Conservation (phyloP, 2,888 invertebrate species). For the Drosophila mayaguana region DNA sequence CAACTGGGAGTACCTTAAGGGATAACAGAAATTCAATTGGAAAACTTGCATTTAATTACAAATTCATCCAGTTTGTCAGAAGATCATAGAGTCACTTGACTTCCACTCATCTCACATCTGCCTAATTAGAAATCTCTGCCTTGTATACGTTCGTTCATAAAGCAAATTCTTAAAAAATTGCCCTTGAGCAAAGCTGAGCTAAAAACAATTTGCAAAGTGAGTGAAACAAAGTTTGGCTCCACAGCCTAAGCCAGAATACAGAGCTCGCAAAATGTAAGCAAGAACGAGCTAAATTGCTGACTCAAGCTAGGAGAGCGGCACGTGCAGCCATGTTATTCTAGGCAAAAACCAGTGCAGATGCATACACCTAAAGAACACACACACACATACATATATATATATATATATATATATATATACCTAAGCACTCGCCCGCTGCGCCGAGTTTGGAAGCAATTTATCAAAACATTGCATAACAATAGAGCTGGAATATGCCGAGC, state of each 20-base stretch:
- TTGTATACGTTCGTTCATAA: no score
- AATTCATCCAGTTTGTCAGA: background rate
- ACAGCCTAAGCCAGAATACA: background rate
- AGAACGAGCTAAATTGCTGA: constrained; percentile 16
- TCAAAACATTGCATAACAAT: constrained; percentile 68
- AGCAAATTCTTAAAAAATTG: background rate
- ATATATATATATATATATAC: background rate
- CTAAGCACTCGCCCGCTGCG: constrained; percentile 19
- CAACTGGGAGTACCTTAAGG: no score
- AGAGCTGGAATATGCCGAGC: constrained; percentile 11
- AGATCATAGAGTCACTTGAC: background rate
- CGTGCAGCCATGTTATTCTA: background rate
- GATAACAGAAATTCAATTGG: no score
- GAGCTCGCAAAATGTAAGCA: constrained; percentile 4
- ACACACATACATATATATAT: background rate
- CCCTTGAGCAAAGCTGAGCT: background rate
- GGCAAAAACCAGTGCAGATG: constrained; percentile 19
- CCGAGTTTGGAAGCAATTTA: constrained; percentile 59
- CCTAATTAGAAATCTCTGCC: background rate
- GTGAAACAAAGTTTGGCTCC: constrained; percentile 3
- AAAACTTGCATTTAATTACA: background rate
- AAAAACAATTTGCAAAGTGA: constrained; percentile 4
- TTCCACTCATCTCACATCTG: background rate
- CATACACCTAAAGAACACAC: background rate
- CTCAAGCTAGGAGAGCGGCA: background rate